Evolutionary conservation across 2,888 invertebrate genomes (phyloP), one percentile per base, ranked within the genome.

Genomic region (Phoenoteleia sp.): DNA sequence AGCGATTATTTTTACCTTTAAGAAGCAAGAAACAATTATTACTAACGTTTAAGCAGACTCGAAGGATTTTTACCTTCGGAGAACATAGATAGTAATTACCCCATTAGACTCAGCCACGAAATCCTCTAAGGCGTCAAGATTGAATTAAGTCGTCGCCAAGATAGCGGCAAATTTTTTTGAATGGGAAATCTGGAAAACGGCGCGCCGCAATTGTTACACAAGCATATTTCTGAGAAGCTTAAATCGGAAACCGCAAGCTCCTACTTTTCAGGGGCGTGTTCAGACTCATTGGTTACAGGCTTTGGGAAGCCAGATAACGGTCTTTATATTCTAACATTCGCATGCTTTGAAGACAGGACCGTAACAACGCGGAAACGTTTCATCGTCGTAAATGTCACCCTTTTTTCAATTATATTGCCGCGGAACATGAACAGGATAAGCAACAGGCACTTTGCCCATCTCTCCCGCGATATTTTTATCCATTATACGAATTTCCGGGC

Each of bases 291-390:
- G 89, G 89, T 90, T 85, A 87, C 88, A 84, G 88, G 89, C 88
- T 90, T 90, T 89, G 86, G 77, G 91, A 92, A 92, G 89, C 91
- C 91, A 87, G 81, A 84, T 80, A 91, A 90, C 84, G 85, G 86
- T 71, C 84, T 86, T 84, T 87, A 87, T 87, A 67, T 87, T 86
- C 88, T 87, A 89, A 90, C 87, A 84, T 84, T 87, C 85, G 86
- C 86, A 85, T 60, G 72, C 76, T 74, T 67, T 67, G 52, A 71
- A 33, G 47, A 58, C 86, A 88, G 88, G 81, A 82, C 80, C 84
- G 88, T 85, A 81, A 52, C 69, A 75, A 47, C 11, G 21, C 62
- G 54, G 58, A 77, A 77, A 74, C 27, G 42, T 64, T 62, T 52
- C 60, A 64, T 77, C 17, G 39, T 39, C 56, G 27, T 62, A 72